These are phyloP conservation scores for Orthosia cruda DNA, from an alignment of 2,888 invertebrate genomes.

Conservation along the genomic window DNA sequence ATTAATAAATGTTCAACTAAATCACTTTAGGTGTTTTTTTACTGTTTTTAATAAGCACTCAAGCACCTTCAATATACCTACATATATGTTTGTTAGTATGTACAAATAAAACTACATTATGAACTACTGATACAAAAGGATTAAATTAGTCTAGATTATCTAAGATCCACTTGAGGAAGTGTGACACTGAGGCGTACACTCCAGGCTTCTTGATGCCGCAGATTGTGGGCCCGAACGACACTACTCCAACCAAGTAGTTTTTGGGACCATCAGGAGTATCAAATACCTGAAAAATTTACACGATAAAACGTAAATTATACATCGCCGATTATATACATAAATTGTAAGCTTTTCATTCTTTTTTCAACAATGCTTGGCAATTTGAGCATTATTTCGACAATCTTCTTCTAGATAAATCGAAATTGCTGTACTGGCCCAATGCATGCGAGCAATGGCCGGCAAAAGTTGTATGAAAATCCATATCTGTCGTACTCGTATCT, in stretches of 20 bases:
- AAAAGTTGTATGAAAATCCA: too few species aligned
- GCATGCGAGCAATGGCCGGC: too few species aligned
- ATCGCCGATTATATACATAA: background rate
- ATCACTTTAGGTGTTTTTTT: background rate
- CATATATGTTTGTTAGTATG: slow-evolving; percentile 19
- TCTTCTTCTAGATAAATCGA: too few species aligned
- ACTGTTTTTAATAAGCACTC: background rate
- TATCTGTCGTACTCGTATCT: too few species aligned
- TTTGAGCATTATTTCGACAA: too few species aligned
- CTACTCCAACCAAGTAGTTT: slow-evolving; percentile 92
- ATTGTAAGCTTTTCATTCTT: background rate
- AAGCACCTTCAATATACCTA: slow-evolving; percentile 4
- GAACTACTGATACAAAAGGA: slow-evolving; percentile 21
- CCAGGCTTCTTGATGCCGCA: slow-evolving; percentile 92
- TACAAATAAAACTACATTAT: slow-evolving; percentile 49
- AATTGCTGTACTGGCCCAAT: too few species aligned
- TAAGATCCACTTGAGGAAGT: slow-evolving; percentile 92
- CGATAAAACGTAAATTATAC: background rate
- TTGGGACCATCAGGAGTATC: slow-evolving; percentile 89
- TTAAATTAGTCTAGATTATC: slow-evolving; percentile 74
- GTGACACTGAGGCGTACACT: slow-evolving; percentile 90
- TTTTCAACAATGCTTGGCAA: too few species aligned
- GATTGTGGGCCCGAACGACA: slow-evolving; percentile 92
- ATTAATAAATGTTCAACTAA: slow-evolving; percentile 35
- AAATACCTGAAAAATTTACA: slow-evolving; percentile 81